Conservation (phyloP, 2,888 invertebrate species). For the Catocala fraxini region DNA sequence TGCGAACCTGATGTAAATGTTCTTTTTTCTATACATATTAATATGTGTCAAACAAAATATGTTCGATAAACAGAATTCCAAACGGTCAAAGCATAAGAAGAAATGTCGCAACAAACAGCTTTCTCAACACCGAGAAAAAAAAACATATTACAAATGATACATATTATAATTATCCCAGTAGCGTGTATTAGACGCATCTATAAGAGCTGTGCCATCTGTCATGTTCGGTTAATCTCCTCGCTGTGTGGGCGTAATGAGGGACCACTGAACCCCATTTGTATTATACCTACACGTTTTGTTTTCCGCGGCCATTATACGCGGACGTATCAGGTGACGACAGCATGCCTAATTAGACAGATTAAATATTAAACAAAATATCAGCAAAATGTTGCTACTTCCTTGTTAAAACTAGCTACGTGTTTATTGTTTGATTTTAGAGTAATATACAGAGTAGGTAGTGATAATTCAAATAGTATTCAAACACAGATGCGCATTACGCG, state of each 20-base stretch:
- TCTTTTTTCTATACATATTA: too few relatives aligned
- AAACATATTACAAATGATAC: conserved; percentile 1
- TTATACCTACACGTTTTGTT: conserved; percentile 6
- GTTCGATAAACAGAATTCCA: too few relatives aligned
- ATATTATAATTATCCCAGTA: conserved; percentile 15
- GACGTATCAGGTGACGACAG: conserved; percentile 24
- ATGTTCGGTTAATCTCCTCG: conserved; percentile 35
- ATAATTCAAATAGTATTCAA: too few relatives aligned
- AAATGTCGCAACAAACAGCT: neutral
- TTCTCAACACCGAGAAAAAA: neutral
- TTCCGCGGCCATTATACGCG: conserved; percentile 6
- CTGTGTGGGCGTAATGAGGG: conserved; percentile 46
- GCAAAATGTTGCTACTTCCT: neutral
- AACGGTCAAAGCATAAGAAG: too few relatives aligned
- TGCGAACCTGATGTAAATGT: too few relatives aligned
- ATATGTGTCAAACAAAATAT: too few relatives aligned
- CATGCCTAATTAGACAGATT: conserved; percentile 22
- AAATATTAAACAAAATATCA: conserved; percentile 11
- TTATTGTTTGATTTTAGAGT: too few relatives aligned
- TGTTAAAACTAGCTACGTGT: too few relatives aligned
- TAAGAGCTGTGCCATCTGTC: conserved; percentile 41
- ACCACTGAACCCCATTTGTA: conserved; percentile 9
- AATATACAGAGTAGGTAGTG: too few relatives aligned
- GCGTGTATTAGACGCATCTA: conserved; percentile 9
- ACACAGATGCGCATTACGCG: too few relatives aligned